Conservation (phyloP, 2,888 invertebrate species). For the Acrobasis consociella region DNA sequence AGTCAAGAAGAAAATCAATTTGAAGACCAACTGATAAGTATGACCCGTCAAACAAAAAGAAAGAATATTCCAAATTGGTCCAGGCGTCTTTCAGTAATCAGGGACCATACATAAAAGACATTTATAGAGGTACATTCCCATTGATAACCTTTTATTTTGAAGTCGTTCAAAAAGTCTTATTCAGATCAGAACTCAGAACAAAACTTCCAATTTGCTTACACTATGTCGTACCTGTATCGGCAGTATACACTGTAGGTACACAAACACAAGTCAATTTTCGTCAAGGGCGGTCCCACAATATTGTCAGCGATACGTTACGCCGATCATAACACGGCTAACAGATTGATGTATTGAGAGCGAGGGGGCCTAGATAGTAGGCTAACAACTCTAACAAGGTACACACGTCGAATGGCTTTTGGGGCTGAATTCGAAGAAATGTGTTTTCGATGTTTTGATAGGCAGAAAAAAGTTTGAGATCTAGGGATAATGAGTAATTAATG, state of each 20-base stretch:
- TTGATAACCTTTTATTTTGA: no score
- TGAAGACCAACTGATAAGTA: no score
- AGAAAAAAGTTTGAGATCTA: no score
- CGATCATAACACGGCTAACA: conserved; percentile 40
- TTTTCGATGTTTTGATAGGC: not conserved
- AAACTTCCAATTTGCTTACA: not conserved
- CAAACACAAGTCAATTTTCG: conserved; percentile 25
- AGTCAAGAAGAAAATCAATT: no score
- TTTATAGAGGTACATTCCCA: no score
- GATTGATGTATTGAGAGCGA: conserved; percentile 33
- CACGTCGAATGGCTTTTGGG: not conserved
- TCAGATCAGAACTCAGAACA: no score
- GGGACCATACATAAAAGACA: no score
- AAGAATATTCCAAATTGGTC: no score
- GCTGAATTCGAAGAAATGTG: not conserved
- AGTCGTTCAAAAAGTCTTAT: no score
- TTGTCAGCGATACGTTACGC: conserved; percentile 31
- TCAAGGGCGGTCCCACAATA: conserved; percentile 28
- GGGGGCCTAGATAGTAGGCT: conserved; percentile 1
- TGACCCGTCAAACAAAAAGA: no score
- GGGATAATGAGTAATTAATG: no score
- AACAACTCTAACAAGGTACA: not conserved
- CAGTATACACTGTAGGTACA: not conserved
- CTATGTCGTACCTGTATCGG: not conserved
- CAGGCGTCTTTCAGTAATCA: no score